Conservation (phyloP, 2,113 vertebrate genomes). For the Podocnemis expansa region DNA sequence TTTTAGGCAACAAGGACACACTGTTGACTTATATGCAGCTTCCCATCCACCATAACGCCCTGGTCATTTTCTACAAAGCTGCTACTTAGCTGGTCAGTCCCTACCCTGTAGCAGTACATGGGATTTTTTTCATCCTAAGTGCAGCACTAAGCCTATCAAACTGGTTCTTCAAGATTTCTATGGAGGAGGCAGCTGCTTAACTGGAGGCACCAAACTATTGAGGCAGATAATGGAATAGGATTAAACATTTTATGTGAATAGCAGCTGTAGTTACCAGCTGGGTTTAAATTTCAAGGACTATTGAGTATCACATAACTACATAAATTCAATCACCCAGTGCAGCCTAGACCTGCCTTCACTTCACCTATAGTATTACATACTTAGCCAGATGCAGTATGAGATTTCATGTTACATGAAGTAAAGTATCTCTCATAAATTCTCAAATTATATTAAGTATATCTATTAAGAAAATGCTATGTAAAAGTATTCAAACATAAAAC, state of each 20-base stretch:
- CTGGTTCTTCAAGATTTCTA: not conserved
- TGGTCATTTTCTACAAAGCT: too few species aligned
- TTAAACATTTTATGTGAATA: not conserved
- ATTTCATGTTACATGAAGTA: not conserved
- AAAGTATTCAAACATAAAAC: not conserved
- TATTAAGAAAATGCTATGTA: not conserved
- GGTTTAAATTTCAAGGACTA: not conserved
- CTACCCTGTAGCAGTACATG: too few species aligned
- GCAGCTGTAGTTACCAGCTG: not conserved
- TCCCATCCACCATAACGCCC: too few species aligned
- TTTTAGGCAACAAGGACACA: too few species aligned
- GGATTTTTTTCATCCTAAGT: too few species aligned
- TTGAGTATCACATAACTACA: not conserved
- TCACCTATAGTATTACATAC: not conserved
- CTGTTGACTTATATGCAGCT: too few species aligned
- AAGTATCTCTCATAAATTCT: not conserved
- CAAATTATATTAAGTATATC: not conserved
- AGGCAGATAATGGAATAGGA: not conserved
- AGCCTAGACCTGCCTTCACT: not conserved
- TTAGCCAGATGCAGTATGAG: not conserved
- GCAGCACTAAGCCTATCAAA: not conserved
- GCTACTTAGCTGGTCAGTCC: too few species aligned
- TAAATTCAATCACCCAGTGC: not conserved
- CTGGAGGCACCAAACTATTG: not conserved
- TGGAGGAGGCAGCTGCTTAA: not conserved